These are phyloP conservation scores for Gyps fulvus DNA, from an alignment of 2,113 vertebrate species.

Conservation along the genomic window DNA sequence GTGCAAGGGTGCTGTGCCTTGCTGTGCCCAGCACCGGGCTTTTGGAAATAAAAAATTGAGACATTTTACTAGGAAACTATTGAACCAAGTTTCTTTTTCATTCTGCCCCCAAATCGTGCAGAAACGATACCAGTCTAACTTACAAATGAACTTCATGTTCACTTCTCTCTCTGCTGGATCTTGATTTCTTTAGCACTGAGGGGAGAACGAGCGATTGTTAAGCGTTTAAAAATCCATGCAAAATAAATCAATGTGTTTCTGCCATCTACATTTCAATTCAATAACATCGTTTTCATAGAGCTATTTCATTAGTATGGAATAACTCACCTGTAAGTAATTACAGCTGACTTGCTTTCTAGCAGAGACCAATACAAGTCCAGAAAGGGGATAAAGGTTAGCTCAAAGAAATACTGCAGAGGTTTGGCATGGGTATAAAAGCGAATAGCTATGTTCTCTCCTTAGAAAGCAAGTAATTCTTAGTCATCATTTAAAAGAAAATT, in stretches of 20 bases:
- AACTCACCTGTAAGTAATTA: constrained; percentile 73
- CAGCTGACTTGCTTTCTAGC: constrained; percentile 62
- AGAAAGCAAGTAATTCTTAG: constrained; percentile 24
- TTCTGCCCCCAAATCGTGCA: background rate
- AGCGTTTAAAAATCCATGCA: constrained; percentile 38
- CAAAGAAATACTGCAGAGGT: constrained; percentile 53
- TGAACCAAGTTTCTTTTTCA: background rate
- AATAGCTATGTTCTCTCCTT: constrained; percentile 4
- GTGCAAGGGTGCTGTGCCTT: background rate
- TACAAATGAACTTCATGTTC: background rate
- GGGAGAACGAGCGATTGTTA: background rate
- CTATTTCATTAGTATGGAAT: constrained; percentile 60
- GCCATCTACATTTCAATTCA: constrained; percentile 63
- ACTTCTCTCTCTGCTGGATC: constrained; percentile 5
- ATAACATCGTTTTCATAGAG: constrained; percentile 62
- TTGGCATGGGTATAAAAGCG: constrained; percentile 40
- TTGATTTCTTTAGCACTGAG: constrained; percentile 26
- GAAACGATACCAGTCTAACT: background rate
- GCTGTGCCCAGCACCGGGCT: background rate
- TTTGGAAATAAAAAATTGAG: background rate
- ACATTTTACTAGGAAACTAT: background rate
- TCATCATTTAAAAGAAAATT: background rate
- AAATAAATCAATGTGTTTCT: constrained; percentile 65
- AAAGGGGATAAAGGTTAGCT: constrained; percentile 59
- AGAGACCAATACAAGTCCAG: constrained; percentile 38